Evolutionary conservation across 1,140 invertebrate genomes (phyloP).

Genomic region (Drosophila equinoxialis): DNA sequence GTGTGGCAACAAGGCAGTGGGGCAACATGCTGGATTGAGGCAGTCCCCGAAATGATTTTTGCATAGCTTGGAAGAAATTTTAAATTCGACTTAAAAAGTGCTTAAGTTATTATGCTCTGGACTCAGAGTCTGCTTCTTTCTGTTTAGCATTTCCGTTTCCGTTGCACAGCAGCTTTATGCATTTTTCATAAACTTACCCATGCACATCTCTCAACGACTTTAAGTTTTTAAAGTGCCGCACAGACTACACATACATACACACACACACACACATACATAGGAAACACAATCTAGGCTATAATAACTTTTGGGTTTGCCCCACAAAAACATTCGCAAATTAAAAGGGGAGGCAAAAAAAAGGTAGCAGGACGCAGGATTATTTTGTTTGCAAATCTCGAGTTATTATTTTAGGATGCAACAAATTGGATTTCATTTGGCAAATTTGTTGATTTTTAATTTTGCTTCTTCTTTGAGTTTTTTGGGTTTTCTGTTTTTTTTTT

Average conservation of each 20-base stretch:
- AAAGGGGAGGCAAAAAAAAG: background rate
- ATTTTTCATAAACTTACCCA: conserved; percentile 55
- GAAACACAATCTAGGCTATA: conserved; percentile 24
- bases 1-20: no score
- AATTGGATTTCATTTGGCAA: conserved; percentile 71
- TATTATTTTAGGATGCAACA: conserved; percentile 65
- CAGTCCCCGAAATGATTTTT: conserved; percentile 25
- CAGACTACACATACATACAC: conserved; percentile 7
- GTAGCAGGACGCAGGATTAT: conserved; percentile 19
- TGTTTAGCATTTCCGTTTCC: conserved; percentile 72
- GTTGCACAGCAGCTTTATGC: conserved; percentile 53
- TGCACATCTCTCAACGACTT: conserved; percentile 41
- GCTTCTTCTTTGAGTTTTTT: conserved; percentile 3
- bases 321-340: background rate
- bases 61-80: conserved; percentile 39
- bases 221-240: conserved; percentile 25
- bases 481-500: no score
- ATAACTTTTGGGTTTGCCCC: conserved; percentile 16
- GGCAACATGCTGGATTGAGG: background rate
- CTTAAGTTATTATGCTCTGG: conserved; percentile 66
- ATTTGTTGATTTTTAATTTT: conserved; percentile 77
- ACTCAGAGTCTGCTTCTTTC: conserved; percentile 14
- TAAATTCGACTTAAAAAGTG: conserved; percentile 71
- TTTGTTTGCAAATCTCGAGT: conserved; percentile 24
- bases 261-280: conserved; percentile 13